Evolutionary conservation across 2,888 invertebrate genomes (phyloP), one percentile per base, ranked within the genome.

Genomic region (Scaptomyza polygonia): DNA sequence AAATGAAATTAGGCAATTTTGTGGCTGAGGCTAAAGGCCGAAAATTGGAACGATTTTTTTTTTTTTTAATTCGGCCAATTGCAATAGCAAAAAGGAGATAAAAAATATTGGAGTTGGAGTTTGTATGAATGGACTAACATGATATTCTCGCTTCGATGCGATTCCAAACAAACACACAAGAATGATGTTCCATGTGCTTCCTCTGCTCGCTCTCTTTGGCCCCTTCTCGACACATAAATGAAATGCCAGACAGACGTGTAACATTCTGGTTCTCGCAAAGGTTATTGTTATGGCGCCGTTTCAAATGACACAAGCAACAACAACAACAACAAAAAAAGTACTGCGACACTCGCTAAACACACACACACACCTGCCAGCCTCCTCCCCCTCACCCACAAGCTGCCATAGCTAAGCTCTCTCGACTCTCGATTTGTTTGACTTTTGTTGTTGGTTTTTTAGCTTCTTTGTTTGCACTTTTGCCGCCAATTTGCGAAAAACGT

Each of bases 401-500:
- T 27, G 43, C 8, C 6, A n/a, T n/a, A n/a, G 34, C 72, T 63
- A 54, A 72, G 67, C 53, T 39, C 7, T 39, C 7, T 8, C 5
- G 12, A 70, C 43, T 67, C 68, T 67, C 68, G 67, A 63, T 63
- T 65, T 65, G 65, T 65, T 65, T 65, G 65, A 65, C 63, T 65
- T 53, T 62, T 21, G 42, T 40, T 57, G 66, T 63, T 64, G 54
- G 56, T 47, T 53, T 67, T 62, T 56, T 59, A 40, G 48, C 9
- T 48, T 12, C 57, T 59, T 79, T 85, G 79, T 84, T 84, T 85
- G 86, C 83, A 77, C 79, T 86, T 39, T 39, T 86, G 81, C 86
- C 84, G 86, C 84, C 86, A 85, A 85, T 85, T 85, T 86, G 81
- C 81, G 71, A 77, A 79, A 79, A 80, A 76, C 79, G 77, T 82